phyloP scores from a whole-genome alignment of 2,113 vertebrate genomes.

The Arizona elegans region DNA sequence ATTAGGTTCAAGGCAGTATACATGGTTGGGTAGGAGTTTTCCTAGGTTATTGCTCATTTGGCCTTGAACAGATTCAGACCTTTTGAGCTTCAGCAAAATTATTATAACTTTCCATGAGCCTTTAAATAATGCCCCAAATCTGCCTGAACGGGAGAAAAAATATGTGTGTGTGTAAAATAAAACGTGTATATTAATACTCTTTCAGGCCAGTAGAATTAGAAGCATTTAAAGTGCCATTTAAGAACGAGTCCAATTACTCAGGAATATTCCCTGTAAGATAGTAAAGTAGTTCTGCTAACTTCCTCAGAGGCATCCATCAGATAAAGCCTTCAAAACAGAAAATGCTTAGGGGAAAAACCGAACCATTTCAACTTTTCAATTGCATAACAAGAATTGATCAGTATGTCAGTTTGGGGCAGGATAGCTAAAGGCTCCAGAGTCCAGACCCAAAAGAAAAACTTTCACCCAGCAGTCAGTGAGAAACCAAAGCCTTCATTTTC shows the following conservation, averaged over 20 bases:
- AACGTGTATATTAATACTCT: slow-evolving; percentile 27
- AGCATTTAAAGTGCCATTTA: background rate
- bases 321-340: background rate
- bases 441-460: background rate
- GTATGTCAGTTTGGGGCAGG: background rate
- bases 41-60: background rate
- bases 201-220: slow-evolving; percentile 12
- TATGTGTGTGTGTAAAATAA: background rate
- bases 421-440: background rate
- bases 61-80: background rate
- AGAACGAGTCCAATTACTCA: background rate
- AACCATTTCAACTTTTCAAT: background rate
- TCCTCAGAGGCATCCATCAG: background rate
- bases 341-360: background rate
- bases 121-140: background rate
- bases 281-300: background rate
- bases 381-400: background rate
- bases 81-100: background rate
- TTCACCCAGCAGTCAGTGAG: slow-evolving; percentile 2
- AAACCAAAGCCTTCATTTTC: slow-evolving; percentile 26
- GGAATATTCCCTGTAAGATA: background rate
- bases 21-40: background rate
- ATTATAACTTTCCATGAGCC: background rate
- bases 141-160: background rate
- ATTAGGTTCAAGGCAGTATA: background rate